Evolutionary conservation across 64 coral and sea anemone species (phyloP).

Genomic region (Dendrophyllia cribrosa): DNA sequence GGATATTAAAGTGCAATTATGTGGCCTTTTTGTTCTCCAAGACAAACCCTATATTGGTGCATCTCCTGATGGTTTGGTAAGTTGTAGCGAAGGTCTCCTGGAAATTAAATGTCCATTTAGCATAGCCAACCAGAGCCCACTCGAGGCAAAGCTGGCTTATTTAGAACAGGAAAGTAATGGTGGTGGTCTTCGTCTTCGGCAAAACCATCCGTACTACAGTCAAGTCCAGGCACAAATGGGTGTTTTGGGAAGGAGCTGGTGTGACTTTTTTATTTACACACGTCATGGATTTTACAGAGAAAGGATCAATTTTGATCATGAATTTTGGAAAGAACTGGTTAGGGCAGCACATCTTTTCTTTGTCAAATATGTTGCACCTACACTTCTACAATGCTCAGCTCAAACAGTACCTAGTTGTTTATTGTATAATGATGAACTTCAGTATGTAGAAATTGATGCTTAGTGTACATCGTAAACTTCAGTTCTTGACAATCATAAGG

Average conservation of each 20-base stretch:
- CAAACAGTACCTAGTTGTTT: no score
- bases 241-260: constrained; percentile 55
- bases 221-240: constrained; percentile 76
- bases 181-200: neutral
- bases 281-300: constrained; percentile 72
- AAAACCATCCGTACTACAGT: constrained; percentile 71
- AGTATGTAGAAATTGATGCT: no score
- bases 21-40: no score
- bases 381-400: no score
- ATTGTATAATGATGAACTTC: no score
- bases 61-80: no score
- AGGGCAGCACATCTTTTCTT: constrained; percentile 53
- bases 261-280: constrained; percentile 75
- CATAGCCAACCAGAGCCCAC: constrained; percentile 44
- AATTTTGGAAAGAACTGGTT: constrained; percentile 48
- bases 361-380: constrained; percentile 9
- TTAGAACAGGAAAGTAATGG: constrained; percentile 11
- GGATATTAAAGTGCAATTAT: no score
- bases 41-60: no score
- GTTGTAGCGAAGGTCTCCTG: no score
- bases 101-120: no score
- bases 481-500: no score
- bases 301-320: constrained; percentile 58
- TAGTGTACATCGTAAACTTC: no score
- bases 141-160: constrained; percentile 47